Evolutionary conservation across 2,797 vertebrate species (phyloP).

Genomic region (Sparidentex hasta): DNA sequence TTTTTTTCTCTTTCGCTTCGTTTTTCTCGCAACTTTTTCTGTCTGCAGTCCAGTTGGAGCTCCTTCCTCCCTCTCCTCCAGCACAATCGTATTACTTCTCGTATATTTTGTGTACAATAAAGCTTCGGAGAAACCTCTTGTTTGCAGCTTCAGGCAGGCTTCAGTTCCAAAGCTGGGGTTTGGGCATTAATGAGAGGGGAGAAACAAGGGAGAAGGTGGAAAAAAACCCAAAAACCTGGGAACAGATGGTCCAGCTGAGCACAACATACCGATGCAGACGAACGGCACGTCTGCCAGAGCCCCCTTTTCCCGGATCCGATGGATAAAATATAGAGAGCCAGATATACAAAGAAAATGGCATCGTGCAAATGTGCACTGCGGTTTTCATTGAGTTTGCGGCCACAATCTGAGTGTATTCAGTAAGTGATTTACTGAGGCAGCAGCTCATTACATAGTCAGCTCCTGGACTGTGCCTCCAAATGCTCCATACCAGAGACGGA

Average conservation of each 20-base stretch:
- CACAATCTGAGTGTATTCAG: background rate
- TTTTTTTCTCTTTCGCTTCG: constrained; percentile 15
- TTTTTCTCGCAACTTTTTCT: constrained; percentile 28
- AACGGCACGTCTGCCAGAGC: constrained; percentile 22
- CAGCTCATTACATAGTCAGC: background rate
- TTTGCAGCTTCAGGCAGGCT: constrained; percentile 53
- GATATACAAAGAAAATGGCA: background rate
- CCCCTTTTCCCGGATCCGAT: constrained; percentile 27
- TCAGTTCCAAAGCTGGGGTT: constrained; percentile 50
- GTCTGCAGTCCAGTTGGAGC: constrained; percentile 19
- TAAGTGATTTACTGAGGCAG: constrained; percentile 1
- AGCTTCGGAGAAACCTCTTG: constrained; percentile 50
- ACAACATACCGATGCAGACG: constrained; percentile 38
- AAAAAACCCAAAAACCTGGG: constrained; percentile 10
- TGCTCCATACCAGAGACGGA: background rate
- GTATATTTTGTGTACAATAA: constrained; percentile 60
- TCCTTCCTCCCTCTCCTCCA: constrained; percentile 4
- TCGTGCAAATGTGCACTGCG: background rate
- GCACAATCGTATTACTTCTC: background rate
- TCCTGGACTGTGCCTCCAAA: constrained; percentile 5
- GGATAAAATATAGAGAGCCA: constrained; percentile 21
- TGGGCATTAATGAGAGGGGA: constrained; percentile 28
- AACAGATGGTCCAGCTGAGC: constrained; percentile 52
- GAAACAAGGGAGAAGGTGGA: constrained; percentile 20
- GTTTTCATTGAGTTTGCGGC: background rate